Percentiles rank a stretch among this genome's conserved stretches.
Evolutionary conservation across 23 tunicate species (phyloP).

Genomic region (Clavelina lepadiformis): DNA sequence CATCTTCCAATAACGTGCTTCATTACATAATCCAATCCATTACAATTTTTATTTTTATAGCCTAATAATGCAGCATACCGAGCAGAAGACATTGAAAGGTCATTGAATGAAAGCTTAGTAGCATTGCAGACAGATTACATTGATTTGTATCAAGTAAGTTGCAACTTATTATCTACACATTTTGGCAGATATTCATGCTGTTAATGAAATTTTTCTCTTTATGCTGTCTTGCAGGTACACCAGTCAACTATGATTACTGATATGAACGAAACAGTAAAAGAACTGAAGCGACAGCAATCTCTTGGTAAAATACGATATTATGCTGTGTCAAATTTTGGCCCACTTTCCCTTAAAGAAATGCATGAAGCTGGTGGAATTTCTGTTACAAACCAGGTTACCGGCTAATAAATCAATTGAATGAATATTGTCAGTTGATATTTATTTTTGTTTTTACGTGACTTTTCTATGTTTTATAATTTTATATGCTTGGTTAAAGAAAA

Average conservation of each 20-base stretch:
- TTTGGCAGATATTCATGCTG: neutral
- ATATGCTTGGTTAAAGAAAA: too few species aligned
- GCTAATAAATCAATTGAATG: too few species aligned
- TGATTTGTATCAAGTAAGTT: constrained; percentile 50
- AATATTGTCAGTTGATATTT: too few species aligned
- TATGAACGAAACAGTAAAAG: constrained; percentile 28
- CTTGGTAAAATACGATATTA: constrained; percentile 42
- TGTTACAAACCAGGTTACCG: constrained; percentile 41
- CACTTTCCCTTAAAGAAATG: constrained; percentile 18
- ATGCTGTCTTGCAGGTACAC: constrained; percentile 47
- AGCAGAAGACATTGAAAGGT: constrained; percentile 37
- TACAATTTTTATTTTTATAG: neutral
- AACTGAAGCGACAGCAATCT: constrained; percentile 47
- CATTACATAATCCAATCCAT: neutral
- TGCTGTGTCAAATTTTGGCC: constrained; percentile 55
- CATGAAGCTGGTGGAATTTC: constrained; percentile 34
- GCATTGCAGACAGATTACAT: constrained; percentile 44
- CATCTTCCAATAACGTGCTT: too few species aligned
- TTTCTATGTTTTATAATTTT: too few species aligned
- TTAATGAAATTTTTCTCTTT: too few species aligned
- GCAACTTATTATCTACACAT: neutral
- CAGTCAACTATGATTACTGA: constrained; percentile 16
- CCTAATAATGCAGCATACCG: constrained; percentile 17
- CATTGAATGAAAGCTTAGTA: constrained; percentile 31
- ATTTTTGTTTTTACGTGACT: too few species aligned